Evolutionary conservation across 2,797 vertebrate species (phyloP), one percentile per base, ranked within the genome.

Genomic region (Neopelma chrysocephalum): DNA sequence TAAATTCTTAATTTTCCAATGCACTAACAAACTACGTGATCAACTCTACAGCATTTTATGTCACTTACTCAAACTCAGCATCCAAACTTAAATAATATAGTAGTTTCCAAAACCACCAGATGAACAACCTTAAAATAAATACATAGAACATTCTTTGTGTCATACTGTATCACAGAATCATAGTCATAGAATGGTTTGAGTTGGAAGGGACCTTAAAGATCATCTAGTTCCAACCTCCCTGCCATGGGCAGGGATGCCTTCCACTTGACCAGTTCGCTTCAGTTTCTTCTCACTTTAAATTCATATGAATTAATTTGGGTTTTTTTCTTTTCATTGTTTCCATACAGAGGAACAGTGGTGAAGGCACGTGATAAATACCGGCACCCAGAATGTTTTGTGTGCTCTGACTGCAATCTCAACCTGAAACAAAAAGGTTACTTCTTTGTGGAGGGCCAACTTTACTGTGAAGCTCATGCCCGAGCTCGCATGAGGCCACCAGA

Each of bases 371-470:
- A 99, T 64, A 99, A 99, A 88, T 99, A 98, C 90, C 98, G 98
- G 61, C 99, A 99, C 68, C 99, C 99, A 0, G 99, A 99, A 56
- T 99, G 99, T 97, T 99, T 99, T 8, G 99, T 99, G 94, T 99
- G 99, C 76, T 98, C 98, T 2, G 99, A 99, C 98, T 99, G 99
- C 60, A 98, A 98, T 84, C 97, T 99, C 95, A 99, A 99, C 98
- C 98, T 99, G 91, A 99, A 99, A 96, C 99, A 99, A 92, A 99
- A 98, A 94, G 99, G 99, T 51, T 99, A 99, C 89, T 99, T 99
- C 98, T 99, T 99, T 13, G 98, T 99, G 97, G 99, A 99, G 94
- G 99, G 98, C 9, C 98, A 99, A 68, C 97, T 99, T 56, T 99
- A 99, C 98, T 99, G 99, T 27, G 99, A 99, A 98, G 97, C 92